Evolutionary conservation across 1,140 invertebrate genomes (phyloP), one percentile per base, ranked within the genome.

Genomic region (Charaxes varanes): DNA sequence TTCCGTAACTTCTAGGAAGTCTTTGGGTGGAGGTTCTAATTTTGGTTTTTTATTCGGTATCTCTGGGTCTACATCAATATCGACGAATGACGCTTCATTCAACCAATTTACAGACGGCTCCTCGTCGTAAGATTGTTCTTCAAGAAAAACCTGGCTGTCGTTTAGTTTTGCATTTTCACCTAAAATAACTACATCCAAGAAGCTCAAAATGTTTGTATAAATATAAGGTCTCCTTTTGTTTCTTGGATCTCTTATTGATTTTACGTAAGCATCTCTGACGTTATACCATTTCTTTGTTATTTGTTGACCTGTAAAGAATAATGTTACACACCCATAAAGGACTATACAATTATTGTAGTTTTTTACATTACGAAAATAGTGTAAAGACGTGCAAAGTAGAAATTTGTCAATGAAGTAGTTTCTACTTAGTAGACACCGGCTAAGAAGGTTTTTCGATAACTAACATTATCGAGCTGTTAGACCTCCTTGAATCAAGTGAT

Each of bases 281-380:
- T 71, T 71, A 23, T 48, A 60, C 67, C 67, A 71, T 43, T 71
- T 71, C 12, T 53, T 62, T 16, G 51, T 55, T 23, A 71, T 56
- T 8, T 56, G 47, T 2, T 47, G 34, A 23, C 63, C 62, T 70
- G 58, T 18, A 43, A 35, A n/a, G n/a, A n/a, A n/a, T n/a, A n/a
- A n/a, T n/a, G n/a, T n/a, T n/a, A n/a, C n/a, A n/a, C n/a, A n/a
- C n/a, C n/a, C n/a, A n/a, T n/a, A n/a, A n/a, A n/a, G n/a, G n/a
- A n/a, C n/a, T n/a, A n/a, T n/a, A n/a, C n/a, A n/a, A n/a, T n/a
- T n/a, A n/a, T n/a, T n/a, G n/a, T n/a, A n/a, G n/a, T n/a, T n/a
- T n/a, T n/a, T n/a, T n/a, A n/a, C n/a, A n/a, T n/a, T n/a, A n/a
- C n/a, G n/a, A n/a, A n/a, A n/a, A n/a, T n/a, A n/a, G n/a, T n/a